phyloP scores from a whole-genome alignment of 2,888 invertebrate genomes.

The Nomada ruficornis region DNA sequence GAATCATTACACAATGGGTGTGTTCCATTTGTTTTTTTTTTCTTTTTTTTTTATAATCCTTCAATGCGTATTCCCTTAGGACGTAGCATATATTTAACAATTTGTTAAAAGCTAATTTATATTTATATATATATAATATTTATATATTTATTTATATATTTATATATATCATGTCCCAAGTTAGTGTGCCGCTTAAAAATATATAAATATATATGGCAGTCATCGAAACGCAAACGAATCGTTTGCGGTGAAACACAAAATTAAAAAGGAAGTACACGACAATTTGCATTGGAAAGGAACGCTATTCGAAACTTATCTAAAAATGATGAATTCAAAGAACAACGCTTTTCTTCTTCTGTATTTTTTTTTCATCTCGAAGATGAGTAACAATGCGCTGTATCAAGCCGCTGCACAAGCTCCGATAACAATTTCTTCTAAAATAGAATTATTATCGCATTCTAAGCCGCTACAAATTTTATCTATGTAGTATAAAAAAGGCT shows the following conservation, averaged over 20 bases:
- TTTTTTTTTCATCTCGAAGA: background rate
- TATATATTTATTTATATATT: constrained; percentile 70
- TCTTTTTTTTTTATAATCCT: constrained; percentile 65
- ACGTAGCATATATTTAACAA: constrained; percentile 80
- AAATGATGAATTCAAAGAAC: background rate
- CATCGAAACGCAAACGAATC: constrained; percentile 75
- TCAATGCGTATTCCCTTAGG: constrained; percentile 74
- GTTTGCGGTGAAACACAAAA: constrained; percentile 69
- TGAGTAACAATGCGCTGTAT: background rate
- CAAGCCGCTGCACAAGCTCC: constrained; percentile 16
- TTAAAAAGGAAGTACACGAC: constrained; percentile 27
- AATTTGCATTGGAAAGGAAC: background rate
- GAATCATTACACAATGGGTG: constrained; percentile 72
- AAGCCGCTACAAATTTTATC: constrained; percentile 12
- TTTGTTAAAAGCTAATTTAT: constrained; percentile 81
- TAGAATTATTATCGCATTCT: constrained; percentile 1
- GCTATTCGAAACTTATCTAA: no score
- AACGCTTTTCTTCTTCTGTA: background rate
- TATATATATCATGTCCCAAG: constrained; percentile 80
- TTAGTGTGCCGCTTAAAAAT: constrained; percentile 81
- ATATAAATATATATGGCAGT: constrained; percentile 77
- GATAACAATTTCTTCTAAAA: constrained; percentile 8
- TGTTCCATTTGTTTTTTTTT: constrained; percentile 61
- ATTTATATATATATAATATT: constrained; percentile 59
- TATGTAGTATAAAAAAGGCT: constrained; percentile 31